Evolutionary conservation across 2,797 vertebrate species (phyloP).

Genomic region (Falco rusticolus): DNA sequence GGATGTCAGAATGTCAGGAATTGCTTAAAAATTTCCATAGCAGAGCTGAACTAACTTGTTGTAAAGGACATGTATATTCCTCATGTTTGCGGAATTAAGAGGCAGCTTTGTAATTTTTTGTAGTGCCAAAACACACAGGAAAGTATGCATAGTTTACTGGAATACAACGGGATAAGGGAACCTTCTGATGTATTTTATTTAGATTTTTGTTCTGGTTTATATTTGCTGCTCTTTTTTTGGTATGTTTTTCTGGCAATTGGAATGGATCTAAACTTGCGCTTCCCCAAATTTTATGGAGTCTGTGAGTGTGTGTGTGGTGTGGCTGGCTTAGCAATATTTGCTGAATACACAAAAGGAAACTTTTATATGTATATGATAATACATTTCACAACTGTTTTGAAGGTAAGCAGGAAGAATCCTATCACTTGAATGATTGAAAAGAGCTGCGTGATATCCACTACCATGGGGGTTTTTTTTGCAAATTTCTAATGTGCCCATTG

Average conservation of each 20-base stretch:
- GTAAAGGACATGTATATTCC: background rate
- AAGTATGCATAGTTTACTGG: constrained; percentile 15
- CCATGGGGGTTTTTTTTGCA: background rate
- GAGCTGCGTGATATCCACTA: background rate
- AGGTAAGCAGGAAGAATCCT: background rate
- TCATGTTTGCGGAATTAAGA: background rate
- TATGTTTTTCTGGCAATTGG: background rate
- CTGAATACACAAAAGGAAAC: background rate
- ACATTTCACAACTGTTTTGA: background rate
- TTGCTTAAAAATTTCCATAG: background rate
- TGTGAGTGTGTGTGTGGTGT: background rate
- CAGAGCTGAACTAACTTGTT: background rate
- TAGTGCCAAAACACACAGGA: constrained; percentile 32
- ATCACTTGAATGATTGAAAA: background rate
- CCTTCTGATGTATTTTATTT: constrained; percentile 24
- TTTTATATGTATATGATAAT: background rate
- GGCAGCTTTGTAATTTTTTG: background rate
- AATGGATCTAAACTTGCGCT: background rate
- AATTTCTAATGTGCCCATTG: background rate
- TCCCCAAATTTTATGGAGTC: background rate
- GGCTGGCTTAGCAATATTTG: background rate
- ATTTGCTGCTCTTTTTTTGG: constrained; percentile 22
- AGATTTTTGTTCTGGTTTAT: constrained; percentile 31
- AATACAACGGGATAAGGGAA: background rate
- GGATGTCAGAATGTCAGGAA: background rate